Evolutionary conservation across 2,113 vertebrate genomes (phyloP).

Genomic region (Bufo bufo): DNA sequence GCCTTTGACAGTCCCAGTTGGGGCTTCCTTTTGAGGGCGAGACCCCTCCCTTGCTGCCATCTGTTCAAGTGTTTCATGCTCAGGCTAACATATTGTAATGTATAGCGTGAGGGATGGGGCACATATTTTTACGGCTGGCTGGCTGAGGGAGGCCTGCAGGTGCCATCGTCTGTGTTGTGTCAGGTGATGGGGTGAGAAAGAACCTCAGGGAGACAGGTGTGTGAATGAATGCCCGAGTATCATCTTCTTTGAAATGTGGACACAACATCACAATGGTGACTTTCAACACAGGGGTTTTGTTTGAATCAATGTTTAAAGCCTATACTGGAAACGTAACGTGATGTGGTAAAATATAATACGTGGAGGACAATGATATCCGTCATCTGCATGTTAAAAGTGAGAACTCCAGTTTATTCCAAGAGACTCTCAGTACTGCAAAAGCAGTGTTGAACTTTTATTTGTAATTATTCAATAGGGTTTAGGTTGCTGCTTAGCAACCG

Average conservation of each 20-base stretch:
- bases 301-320: neutral
- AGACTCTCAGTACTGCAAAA: no score
- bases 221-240: constrained; percentile 13
- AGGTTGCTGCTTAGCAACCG: no score
- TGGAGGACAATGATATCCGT: neutral
- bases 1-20: constrained; percentile 54
- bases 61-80: constrained; percentile 56
- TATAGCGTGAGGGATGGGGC: constrained; percentile 41
- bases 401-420: neutral
- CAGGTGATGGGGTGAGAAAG: constrained; percentile 55
- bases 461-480: no score
- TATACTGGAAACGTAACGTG: neutral
- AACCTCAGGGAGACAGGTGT: constrained; percentile 32
- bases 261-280: constrained; percentile 14
- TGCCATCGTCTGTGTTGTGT: constrained; percentile 55
- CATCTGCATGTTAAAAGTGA: neutral
- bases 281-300: constrained; percentile 10
- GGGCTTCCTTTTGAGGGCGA: constrained; percentile 51
- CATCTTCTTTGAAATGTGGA: constrained; percentile 4
- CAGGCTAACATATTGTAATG: constrained; percentile 55
- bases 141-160: constrained; percentile 47
- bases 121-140: constrained; percentile 56
- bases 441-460: no score
- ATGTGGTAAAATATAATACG: constrained; percentile 4
- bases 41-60: constrained; percentile 51